Conservation (phyloP, 2,888 invertebrate genomes). For the Hedychridium roseum region DNA sequence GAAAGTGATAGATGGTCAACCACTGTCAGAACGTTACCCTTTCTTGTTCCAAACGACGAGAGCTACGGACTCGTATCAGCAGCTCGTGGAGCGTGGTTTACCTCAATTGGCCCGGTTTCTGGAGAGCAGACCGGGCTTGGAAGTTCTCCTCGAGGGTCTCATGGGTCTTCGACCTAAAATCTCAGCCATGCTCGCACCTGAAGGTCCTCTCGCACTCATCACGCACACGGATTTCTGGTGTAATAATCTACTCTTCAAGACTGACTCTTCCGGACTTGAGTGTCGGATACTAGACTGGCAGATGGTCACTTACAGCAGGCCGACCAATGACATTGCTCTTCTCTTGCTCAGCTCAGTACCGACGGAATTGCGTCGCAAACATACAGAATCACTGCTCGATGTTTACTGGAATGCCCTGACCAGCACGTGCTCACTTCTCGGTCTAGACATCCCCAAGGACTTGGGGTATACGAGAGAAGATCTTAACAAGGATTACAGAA, state of each 20-base stretch:
- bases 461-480: slow-evolving; percentile 67
- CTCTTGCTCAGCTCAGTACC: slow-evolving; percentile 77
- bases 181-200: slow-evolving; percentile 74
- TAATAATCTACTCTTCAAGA: slow-evolving; percentile 75
- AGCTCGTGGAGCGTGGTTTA: slow-evolving; percentile 78
- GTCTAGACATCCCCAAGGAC: slow-evolving; percentile 68
- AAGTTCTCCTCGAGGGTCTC: slow-evolving; percentile 70
- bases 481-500: slow-evolving; percentile 68
- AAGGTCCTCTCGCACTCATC: slow-evolving; percentile 77
- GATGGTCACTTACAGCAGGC: slow-evolving; percentile 81
- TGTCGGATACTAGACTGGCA: slow-evolving; percentile 85
- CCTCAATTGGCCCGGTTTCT: slow-evolving; percentile 80
- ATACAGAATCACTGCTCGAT: slow-evolving; percentile 73
- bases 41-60: slow-evolving; percentile 81
- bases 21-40: slow-evolving; percentile 68
- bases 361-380: slow-evolving; percentile 73
- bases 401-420: slow-evolving; percentile 75
- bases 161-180: slow-evolving; percentile 71
- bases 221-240: slow-evolving; percentile 89
- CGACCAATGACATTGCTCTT: slow-evolving; percentile 81
- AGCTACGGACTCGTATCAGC: slow-evolving; percentile 82
- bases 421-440: slow-evolving; percentile 69
- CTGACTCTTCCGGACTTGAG: slow-evolving; percentile 61
- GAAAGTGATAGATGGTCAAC: slow-evolving; percentile 67
- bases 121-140: slow-evolving; percentile 72